Evolutionary conservation across 35 echinoderm and acorn worm genomes (phyloP).

Genomic region (Patiria miniata): DNA sequence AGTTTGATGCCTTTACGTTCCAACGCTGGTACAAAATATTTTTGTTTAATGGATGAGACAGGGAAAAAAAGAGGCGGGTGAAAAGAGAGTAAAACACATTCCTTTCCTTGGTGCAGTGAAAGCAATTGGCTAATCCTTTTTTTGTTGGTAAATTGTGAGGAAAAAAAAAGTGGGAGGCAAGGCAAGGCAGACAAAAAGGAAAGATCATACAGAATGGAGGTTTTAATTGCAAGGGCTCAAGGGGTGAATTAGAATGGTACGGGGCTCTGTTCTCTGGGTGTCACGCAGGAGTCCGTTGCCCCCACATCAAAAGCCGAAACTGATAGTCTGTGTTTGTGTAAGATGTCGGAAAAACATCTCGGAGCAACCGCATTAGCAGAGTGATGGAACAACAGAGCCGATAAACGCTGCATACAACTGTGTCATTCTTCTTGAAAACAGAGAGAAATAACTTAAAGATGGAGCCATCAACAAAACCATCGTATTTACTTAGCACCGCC

Average conservation of each 20-base stretch:
- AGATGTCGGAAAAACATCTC: constrained; percentile 20
- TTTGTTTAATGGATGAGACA: constrained; percentile 10
- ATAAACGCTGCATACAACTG: not conserved
- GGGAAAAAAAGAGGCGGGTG: not conserved
- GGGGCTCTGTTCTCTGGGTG: not conserved
- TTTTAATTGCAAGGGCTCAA: constrained; percentile 18
- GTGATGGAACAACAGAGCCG: not conserved
- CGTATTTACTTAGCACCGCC: constrained; percentile 9
- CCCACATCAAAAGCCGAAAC: constrained; percentile 2
- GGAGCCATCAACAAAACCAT: not conserved
- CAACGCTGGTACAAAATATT: not conserved
- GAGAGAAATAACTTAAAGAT: no score
- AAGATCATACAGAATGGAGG: not conserved
- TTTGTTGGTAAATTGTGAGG: constrained; percentile 31
- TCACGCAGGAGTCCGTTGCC: constrained; percentile 11
- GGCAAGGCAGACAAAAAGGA: not conserved
- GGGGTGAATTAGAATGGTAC: constrained; percentile 20
- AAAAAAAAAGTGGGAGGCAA: not conserved
- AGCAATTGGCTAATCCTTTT: constrained; percentile 14
- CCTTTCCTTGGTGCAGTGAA: not conserved
- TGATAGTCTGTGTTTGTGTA: constrained; percentile 10
- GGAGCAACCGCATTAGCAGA: constrained; percentile 1
- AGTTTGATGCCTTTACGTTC: no score
- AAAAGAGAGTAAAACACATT: not conserved
- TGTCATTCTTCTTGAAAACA: no score